Conservation (phyloP, 2,113 vertebrate species). For the Fregata magnificens region DNA sequence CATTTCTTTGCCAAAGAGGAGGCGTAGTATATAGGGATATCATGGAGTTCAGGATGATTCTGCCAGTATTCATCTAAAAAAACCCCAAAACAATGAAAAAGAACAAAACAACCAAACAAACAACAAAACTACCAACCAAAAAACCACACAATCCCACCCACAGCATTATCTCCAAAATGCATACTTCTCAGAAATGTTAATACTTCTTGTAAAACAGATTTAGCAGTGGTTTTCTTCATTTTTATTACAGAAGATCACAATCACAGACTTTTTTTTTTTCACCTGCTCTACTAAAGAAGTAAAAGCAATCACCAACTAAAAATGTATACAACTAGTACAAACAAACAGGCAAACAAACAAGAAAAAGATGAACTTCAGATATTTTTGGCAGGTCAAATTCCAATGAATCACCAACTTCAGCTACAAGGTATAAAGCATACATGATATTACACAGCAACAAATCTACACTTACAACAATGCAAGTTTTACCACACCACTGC, state of each 20-base stretch:
- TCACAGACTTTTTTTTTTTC: no score
- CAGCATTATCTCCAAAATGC: neutral
- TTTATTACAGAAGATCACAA: neutral
- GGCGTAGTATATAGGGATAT: slow-evolving; percentile 97
- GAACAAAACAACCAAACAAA: neutral
- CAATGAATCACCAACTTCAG: neutral
- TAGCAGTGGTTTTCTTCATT: neutral
- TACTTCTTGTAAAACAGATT: neutral
- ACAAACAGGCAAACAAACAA: neutral
- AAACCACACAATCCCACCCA: accelerated
- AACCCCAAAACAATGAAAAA: neutral
- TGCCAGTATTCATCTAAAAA: slow-evolving; percentile 96
- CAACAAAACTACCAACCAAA: neutral
- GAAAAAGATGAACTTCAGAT: neutral
- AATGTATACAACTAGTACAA: neutral
- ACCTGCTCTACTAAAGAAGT: neutral
- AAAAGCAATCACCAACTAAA: neutral
- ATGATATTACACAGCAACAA: neutral
- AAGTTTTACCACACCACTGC: neutral
- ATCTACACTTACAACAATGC: neutral
- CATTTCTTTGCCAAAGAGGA: slow-evolving; percentile 98
- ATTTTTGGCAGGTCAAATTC: neutral
- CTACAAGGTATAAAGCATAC: neutral
- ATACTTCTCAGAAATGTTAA: neutral
- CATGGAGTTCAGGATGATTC: slow-evolving; percentile 97